Evolutionary conservation across 2,888 invertebrate species (phyloP), one percentile per base, ranked within the genome.

Genomic region (Drosophila putrida): DNA sequence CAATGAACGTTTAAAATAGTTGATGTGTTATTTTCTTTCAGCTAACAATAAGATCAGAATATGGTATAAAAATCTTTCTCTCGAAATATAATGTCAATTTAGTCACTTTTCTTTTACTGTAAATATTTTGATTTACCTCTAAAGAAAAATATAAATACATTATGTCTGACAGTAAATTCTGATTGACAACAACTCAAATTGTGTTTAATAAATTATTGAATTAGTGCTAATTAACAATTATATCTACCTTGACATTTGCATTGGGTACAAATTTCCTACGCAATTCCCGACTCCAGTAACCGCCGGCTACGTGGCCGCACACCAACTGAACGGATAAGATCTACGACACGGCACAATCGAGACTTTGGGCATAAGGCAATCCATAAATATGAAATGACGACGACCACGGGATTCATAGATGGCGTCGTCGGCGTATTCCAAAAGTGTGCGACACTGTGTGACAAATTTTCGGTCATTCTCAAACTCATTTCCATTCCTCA

Each of bases 181-280:
- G n/a, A 53, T 13, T 49, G 4, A 35, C 28, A 51, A 33, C 15
- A 41, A 38, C 27, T 38, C 41, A 47, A 43, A 61, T 46, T n/a
- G 41, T 41, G 46, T 39, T 27, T 50, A 57, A 69, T 65, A 62
- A 90, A 87, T 90, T 88, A 80, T 84, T 88, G 82, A 86, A 90
- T 89, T 90, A 89, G 78, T 73, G 65, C 80, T 81, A 83, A 90
- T 90, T 87, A 89, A 70, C 85, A 89, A 89, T 15, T 88, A 58
- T 57, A 55, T 20, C 46, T 31, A 35, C 50, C 57, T 49, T 60
- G 57, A 39, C 64, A 51, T 49, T 66, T 50, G 49, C 57, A 50
- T 46, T 27, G 11, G 10, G 44, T 20, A 20, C 27, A 15, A 54
- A 15, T 9, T 27, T 38, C 13, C 13, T 31, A 28, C 20, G 20